Base-by-base conservation (phyloP, 2,113 vertebrate species). In the Labeo catla region DNA sequence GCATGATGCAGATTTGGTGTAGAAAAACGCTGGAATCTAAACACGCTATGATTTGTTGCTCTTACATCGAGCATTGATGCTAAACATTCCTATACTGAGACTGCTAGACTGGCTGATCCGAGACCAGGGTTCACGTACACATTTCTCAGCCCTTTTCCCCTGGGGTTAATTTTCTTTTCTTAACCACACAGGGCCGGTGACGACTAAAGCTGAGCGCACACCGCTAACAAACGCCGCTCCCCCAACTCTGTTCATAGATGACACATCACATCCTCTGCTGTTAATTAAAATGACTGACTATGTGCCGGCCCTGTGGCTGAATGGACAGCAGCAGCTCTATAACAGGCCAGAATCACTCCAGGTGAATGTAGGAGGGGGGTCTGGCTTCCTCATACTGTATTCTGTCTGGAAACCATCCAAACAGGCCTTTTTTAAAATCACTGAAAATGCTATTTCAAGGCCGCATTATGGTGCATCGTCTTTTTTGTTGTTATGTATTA, bases 201-300 rank as follows among this genome's bases (percentile, higher is more conserved):
- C 68, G 21, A 73, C 39, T 19, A 85, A 85, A 66, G 81, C 73
- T 9, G 13, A 21, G 57, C 54, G 50, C 61, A 87, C 89, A 90
- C 85, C 65, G 54, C 88, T 91, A 91, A 92, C 91, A 93, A 91
- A 89, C 83, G 81, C 83, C 84, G 77, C 84, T 91, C 87, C 83
- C 72, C 83, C 86, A 88, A 87, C 85, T 84, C 88, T 76, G 63
- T 87, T 91, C 91, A 90, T 87, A 90, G n/a, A 88, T 88, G 90
- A 90, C 85, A 83, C 59, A 90, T 89, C 8, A 73, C 88, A 88
- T 90, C 91, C 91, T 86, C 54, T 86, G 87, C 65, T 84, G 88
- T 91, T 94, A 93, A 94, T 95, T 94, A 93, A 94, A 92, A 91
- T 93, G 93, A 95, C 92, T 90, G 92, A 91, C 91, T 91, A 91